These are phyloP conservation scores for Baccha elongata DNA, from an alignment of 2,888 invertebrate genomes.

Conservation along the genomic window DNA sequence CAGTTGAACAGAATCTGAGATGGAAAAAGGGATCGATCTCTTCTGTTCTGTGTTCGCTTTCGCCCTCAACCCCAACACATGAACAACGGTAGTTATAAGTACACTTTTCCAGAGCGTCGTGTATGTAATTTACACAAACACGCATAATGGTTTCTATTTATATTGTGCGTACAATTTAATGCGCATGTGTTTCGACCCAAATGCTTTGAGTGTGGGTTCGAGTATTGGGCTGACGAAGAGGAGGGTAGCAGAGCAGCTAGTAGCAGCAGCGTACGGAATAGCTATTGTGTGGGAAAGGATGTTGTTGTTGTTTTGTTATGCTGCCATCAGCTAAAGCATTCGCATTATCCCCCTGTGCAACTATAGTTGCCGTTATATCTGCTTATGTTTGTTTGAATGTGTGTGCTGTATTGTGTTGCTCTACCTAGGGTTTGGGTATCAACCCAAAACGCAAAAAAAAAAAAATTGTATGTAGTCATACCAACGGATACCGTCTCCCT, in stretches of 20 bases:
- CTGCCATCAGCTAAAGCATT: constrained; percentile 35
- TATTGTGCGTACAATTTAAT: constrained; percentile 55
- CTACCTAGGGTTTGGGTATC: constrained; percentile 58
- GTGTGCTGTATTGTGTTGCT: constrained; percentile 16
- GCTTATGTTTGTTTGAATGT: not conserved
- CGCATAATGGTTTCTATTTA: constrained; percentile 53
- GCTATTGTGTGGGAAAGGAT: constrained; percentile 48
- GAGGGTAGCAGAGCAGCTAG: constrained; percentile 1
- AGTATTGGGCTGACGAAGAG: constrained; percentile 7
- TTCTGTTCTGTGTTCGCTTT: constrained; percentile 9
- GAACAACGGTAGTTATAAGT: constrained; percentile 30
- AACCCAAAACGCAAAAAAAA: constrained; percentile 24
- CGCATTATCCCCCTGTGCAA: constrained; percentile 69
- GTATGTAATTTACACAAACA: constrained; percentile 41
- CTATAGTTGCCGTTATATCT: constrained; percentile 65
- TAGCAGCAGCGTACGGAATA: constrained; percentile 28
- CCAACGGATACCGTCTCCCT: constrained; percentile 37
- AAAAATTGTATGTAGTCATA: constrained; percentile 17
- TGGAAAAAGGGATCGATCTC: constrained; percentile 69
- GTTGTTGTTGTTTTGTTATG: constrained; percentile 25
- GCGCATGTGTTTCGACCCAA: constrained; percentile 65
- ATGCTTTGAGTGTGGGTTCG: constrained; percentile 22
- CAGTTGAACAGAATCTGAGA: constrained; percentile 28
- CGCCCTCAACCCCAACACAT: constrained; percentile 43
- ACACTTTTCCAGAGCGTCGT: constrained; percentile 16